A percentile compares a stretch with the other conserved stretches of the same genome.
Evolutionary conservation across 2,113 vertebrate genomes (phyloP).

Genomic region (Albula glossodonta): DNA sequence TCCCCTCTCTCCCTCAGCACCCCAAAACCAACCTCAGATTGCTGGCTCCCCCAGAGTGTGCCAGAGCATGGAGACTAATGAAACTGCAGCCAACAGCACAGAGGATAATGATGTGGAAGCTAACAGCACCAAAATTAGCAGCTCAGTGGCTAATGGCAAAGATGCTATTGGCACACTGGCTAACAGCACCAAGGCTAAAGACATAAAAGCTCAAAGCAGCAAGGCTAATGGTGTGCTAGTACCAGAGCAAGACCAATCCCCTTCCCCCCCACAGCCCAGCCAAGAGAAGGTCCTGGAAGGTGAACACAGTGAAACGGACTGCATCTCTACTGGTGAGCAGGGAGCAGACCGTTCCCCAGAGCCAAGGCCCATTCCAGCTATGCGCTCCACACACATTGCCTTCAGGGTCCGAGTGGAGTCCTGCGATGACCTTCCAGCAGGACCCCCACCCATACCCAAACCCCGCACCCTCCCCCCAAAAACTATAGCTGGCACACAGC

Average conservation of each 20-base stretch:
- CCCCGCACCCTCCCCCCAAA: constrained; percentile 54
- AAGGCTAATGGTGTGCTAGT: background rate
- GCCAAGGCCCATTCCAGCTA: constrained; percentile 59
- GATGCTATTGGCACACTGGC: too few species aligned
- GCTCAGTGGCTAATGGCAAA: too few species aligned
- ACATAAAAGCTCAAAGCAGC: too few species aligned
- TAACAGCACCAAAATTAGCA: too few species aligned
- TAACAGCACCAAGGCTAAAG: too few species aligned
- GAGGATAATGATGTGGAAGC: too few species aligned
- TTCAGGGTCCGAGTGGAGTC: background rate
- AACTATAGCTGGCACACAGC: background rate
- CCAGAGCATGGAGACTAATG: background rate
- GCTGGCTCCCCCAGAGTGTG: background rate
- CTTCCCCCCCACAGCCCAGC: background rate
- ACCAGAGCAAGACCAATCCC: background rate
- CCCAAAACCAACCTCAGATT: constrained; percentile 3
- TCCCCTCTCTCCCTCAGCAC: background rate
- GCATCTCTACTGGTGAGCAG: background rate
- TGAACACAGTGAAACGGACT: background rate
- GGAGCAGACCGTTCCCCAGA: background rate
- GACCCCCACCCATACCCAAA: constrained; percentile 55
- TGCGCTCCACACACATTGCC: constrained; percentile 49
- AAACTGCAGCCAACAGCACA: too few species aligned
- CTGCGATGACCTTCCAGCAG: background rate
- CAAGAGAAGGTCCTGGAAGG: background rate